Evolutionary conservation across 2,113 vertebrate genomes (phyloP), one percentile per base, ranked within the genome.

Genomic region (Peromyscus leucopus): DNA sequence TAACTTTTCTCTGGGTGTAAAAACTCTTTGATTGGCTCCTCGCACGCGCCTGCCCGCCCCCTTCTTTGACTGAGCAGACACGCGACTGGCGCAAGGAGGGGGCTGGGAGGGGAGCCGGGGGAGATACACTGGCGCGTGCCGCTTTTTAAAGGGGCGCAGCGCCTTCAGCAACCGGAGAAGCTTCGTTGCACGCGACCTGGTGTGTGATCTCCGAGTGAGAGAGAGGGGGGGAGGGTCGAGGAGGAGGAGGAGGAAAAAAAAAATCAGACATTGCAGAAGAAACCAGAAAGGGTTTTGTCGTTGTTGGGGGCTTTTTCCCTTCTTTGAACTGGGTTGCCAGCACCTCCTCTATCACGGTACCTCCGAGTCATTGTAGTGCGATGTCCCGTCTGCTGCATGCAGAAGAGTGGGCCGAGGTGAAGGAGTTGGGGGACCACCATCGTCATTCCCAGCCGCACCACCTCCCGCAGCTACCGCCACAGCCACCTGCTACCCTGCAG

Each of bases 51-150:
- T 91, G 98, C 98, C 98, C 97, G 98, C 98, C 95, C 98, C 98
- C 98, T 97, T 98, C 98, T 99, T 99, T 99, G 99, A 99, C 98
- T 98, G 98, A 95, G 97, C 94, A 94, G 98, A 98, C 99, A 99
- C 99, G 99, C 99, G 99, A 99, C 99, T 98, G 98, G 99, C 98
- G 99, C 99, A 99, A 98, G 99, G 99, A 99, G 99, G 99, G 99
- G 99, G 99, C 98, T 97, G 97, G 80, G 94, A 87, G 96, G 69
- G 71, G 94, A 67, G 96, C 19, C 57, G 93, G 94, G 97, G 96
- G 94, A 97, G 97, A 90, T 93, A 79, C 98, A 97, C 98, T 98
- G 99, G 98, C 99, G 99, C 99, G 99, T 99, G 99, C 99, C 99
- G 99, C 99, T 99, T 99, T 99, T 99, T 99, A 99, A 99, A 99